Evolutionary conservation across 1,140 invertebrate genomes (phyloP).

Genomic region (Pissodes strobi): DNA sequence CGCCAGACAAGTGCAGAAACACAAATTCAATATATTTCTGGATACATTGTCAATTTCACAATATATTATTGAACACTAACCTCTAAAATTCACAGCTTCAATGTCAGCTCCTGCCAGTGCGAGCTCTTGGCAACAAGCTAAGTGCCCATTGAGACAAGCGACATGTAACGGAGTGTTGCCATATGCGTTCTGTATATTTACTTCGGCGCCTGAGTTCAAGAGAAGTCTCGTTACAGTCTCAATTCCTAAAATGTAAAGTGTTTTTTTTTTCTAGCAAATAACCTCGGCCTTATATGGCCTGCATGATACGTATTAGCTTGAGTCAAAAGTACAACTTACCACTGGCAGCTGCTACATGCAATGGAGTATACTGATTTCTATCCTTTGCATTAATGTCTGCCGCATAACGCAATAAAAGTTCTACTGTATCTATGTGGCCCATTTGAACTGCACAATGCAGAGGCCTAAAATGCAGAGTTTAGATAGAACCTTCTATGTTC

Average conservation of each 20-base stretch:
- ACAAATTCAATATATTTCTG: too few relatives aligned
- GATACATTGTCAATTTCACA: too few relatives aligned
- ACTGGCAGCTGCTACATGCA: slow-evolving; percentile 68
- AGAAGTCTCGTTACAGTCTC: slow-evolving; percentile 55
- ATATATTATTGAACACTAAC: too few relatives aligned
- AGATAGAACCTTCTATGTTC: too few relatives aligned
- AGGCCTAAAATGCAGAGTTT: too few relatives aligned
- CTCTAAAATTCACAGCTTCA: slow-evolving; percentile 56
- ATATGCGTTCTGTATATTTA: slow-evolving; percentile 62
- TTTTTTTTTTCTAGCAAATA: too few relatives aligned
- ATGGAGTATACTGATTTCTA: slow-evolving; percentile 59
- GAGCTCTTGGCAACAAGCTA: slow-evolving; percentile 60
- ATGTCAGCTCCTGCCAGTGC: slow-evolving; percentile 57
- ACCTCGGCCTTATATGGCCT: too few relatives aligned
- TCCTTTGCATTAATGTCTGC: slow-evolving; percentile 76
- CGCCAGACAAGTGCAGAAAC: too few relatives aligned
- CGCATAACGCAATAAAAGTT: slow-evolving; percentile 84
- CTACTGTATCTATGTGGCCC: slow-evolving; percentile 90
- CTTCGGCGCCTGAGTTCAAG: slow-evolving; percentile 61
- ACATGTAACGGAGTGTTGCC: slow-evolving; percentile 69
- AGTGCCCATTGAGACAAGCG: slow-evolving; percentile 67
- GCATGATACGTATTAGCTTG: too few relatives aligned
- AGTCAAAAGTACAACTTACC: slow-evolving; percentile 55
- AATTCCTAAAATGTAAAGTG: slow-evolving; percentile 58
- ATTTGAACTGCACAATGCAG: slow-evolving; percentile 94